A percentile compares a stretch with the other conserved stretches of the same genome.
Evolutionary conservation across 2,113 vertebrate genomes (phyloP).

Genomic region (Antennarius striatus): DNA sequence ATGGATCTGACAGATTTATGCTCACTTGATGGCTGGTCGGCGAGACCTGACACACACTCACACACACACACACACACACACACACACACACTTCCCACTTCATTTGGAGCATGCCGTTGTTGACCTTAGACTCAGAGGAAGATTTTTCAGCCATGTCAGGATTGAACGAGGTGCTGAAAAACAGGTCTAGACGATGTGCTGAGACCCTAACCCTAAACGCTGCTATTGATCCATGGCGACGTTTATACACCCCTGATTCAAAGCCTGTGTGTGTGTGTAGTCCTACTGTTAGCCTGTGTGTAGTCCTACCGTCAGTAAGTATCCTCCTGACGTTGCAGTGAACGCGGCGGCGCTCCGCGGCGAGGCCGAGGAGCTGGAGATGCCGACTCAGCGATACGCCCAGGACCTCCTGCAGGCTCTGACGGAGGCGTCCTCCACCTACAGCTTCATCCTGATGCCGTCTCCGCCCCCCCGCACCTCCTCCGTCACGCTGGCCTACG

Average conservation of each 20-base stretch:
- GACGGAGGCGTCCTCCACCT: constrained; percentile 66
- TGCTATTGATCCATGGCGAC: no score
- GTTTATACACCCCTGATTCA: no score
- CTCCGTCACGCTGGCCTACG: constrained; percentile 81
- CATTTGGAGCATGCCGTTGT: neutral
- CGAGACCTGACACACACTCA: constrained; percentile 18
- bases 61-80: constrained; percentile 1
- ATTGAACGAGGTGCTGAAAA: neutral
- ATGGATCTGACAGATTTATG: constrained; percentile 9
- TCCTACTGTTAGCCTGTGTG: no score
- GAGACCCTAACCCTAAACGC: no score
- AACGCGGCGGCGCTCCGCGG: constrained; percentile 78
- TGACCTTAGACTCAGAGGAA: constrained; percentile 11
- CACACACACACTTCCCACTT: neutral
- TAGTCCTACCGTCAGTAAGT: neutral
- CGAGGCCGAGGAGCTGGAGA: constrained; percentile 91
- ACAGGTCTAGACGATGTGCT: neutral
- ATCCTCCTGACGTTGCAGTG: constrained; percentile 68
- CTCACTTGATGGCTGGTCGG: neutral
- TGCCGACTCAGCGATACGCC: constrained; percentile 85
- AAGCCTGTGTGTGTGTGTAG: neutral
- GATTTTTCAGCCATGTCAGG: constrained; percentile 3
- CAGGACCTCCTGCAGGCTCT: constrained; percentile 86
- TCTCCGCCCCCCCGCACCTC: constrained; percentile 32
- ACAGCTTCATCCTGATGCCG: constrained; percentile 83